phyloP scores from a whole-genome alignment of 2,888 invertebrate genomes.

The Bellardia bayeri region DNA sequence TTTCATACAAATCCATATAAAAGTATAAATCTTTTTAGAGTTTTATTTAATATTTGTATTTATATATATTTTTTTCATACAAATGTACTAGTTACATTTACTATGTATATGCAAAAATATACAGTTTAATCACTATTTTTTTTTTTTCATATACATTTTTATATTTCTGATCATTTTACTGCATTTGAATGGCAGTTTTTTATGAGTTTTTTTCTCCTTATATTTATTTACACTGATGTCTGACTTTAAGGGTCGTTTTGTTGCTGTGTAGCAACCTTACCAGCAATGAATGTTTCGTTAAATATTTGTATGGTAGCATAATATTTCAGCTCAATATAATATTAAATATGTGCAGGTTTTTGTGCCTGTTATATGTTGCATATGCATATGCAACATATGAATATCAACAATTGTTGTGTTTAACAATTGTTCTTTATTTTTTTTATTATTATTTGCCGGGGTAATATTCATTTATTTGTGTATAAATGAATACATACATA shows the following conservation, averaged over 20 bases:
- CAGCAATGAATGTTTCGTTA: not conserved
- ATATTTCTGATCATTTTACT: constrained; percentile 41
- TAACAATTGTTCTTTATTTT: not conserved
- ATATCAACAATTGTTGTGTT: constrained; percentile 45
- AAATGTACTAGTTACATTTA: too few relatives aligned
- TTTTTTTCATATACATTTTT: constrained; percentile 16
- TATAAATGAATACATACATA: too few relatives aligned
- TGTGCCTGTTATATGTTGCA: not conserved
- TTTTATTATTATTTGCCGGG: too few relatives aligned
- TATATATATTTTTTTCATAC: not conserved
- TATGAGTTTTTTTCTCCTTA: not conserved
- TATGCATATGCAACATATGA: constrained; percentile 15
- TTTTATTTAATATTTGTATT: constrained; percentile 39
- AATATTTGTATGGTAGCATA: constrained; percentile 2
- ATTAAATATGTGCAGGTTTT: not conserved
- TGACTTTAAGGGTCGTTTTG: constrained; percentile 60
- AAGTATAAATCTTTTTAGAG: constrained; percentile 19
- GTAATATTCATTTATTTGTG: too few relatives aligned
- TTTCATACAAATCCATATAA: not conserved
- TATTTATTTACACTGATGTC: constrained; percentile 42
- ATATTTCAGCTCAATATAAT: constrained; percentile 43
- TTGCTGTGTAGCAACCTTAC: constrained; percentile 17
- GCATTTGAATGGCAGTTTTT: constrained; percentile 29
- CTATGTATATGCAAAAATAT: constrained; percentile 42
- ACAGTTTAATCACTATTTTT: constrained; percentile 59